Base-by-base conservation (phyloP, 1,140 invertebrate genomes). In the Hypothenemus hampei region DNA sequence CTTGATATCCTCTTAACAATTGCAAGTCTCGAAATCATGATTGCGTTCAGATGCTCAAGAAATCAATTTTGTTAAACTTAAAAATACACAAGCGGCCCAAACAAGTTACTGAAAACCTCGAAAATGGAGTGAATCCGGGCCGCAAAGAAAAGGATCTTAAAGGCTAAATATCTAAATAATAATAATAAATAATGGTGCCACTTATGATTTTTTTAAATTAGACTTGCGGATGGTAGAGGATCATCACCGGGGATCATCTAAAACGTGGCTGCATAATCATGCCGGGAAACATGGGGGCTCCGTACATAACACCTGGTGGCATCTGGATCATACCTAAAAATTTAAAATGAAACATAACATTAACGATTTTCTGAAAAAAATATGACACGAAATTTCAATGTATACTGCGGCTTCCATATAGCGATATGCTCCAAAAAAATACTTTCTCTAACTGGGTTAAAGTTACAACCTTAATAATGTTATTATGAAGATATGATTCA, bases 251-350 rank as follows among this genome's bases (percentile, higher is more conserved):
- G 63, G 83, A 87, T 87, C 84, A 87, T 85, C 84, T 85, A 73
- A 85, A 87, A 70, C 84, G 80, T 50, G 83, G 83, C 69, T 83
- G 83, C 82, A 79, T 69, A 75, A 82, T 78, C 54, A 78, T 80
- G 53, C 74, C 78, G 59, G 78, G 79, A 59, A 81, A 81, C 78
- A 83, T 80, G 36, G 79, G 80, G n/a, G 78, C 69, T 24, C 78
- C 80, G 62, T 82, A 82, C 63, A 81, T 77, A 68, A 83, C 81
- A 59, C 81, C 81, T 29, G 81, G 83, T 57, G 82, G 76, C 72
- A 84, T 77, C 50, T 83, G 81, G 67, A 84, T 77, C 78, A 86
- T 79, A 66, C 83, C 83, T 76, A 63, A 47, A 54, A 54, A 24
- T 13, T 46, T 16, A 53, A 39, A 53, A 13, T 11, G 13, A 31